These are phyloP conservation scores for Drosophila tani DNA, from an alignment of 1,140 invertebrate species.

Conservation along the genomic window DNA sequence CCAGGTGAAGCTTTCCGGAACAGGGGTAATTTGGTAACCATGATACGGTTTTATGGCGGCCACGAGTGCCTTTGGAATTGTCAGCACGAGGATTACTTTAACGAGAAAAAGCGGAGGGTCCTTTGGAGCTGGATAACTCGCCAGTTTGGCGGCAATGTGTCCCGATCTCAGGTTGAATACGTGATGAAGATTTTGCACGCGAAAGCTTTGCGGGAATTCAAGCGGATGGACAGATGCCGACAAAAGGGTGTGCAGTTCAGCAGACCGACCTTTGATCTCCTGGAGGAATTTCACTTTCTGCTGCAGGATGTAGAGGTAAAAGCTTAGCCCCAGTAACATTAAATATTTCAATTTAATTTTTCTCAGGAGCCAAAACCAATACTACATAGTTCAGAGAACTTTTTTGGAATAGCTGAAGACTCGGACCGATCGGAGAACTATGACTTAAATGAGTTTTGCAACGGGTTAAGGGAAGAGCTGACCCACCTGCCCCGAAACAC, in stretches of 20 bases:
- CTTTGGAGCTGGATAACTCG: conserved; percentile 35
- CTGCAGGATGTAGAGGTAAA: neutral
- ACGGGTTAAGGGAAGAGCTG: conserved; percentile 7
- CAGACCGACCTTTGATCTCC: conserved; percentile 11
- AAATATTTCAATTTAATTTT: too few relatives aligned
- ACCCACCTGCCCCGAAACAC: neutral
- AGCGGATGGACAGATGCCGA: conserved; percentile 4
- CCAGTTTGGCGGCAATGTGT: conserved; percentile 22
- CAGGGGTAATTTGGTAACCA: conserved; percentile 25
- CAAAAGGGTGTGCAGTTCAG: neutral
- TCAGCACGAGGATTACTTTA: conserved; percentile 21
- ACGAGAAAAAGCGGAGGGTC: neutral
- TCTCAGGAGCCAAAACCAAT: too few relatives aligned
- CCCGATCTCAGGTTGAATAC: conserved; percentile 11
- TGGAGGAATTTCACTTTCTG: conserved; percentile 31
- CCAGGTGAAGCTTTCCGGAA: neutral
- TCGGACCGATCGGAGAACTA: too few relatives aligned
- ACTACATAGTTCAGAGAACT: neutral
- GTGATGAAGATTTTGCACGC: conserved; percentile 5
- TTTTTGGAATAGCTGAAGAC: too few relatives aligned
- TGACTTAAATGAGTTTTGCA: conserved; percentile 18
- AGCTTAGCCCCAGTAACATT: too few relatives aligned
- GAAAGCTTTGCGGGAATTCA: conserved; percentile 18
- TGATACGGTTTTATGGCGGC: conserved; percentile 39
- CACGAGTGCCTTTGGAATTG: conserved; percentile 46